Evolutionary conservation across 2,797 vertebrate species (phyloP).

Genomic region (Squalus acanthias): DNA sequence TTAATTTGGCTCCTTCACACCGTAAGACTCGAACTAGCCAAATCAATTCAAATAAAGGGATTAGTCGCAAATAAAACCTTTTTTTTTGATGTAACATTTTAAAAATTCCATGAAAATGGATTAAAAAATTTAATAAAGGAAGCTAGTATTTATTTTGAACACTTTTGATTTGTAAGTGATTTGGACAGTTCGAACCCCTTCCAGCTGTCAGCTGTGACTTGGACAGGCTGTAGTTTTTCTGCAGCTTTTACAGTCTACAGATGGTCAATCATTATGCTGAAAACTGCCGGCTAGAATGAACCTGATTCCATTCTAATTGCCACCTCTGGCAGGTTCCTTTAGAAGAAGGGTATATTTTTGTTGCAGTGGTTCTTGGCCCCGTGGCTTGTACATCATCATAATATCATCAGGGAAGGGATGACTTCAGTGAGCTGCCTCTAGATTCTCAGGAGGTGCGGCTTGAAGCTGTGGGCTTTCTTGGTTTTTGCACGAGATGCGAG

Average conservation of each 20-base stretch:
- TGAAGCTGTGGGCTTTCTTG: too few species aligned
- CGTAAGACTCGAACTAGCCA: background rate
- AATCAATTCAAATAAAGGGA: background rate
- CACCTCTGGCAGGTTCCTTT: background rate
- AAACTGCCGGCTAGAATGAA: background rate
- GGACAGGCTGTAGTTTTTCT: background rate
- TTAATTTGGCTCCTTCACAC: background rate
- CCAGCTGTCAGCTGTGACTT: background rate
- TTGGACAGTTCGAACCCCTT: background rate
- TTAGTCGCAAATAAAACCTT: background rate
- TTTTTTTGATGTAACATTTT: background rate
- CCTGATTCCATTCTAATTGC: background rate
- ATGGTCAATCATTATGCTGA: background rate
- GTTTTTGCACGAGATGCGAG: too few species aligned
- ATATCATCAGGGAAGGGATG: background rate
- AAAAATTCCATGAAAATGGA: background rate
- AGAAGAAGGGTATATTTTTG: background rate
- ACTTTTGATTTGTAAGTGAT: background rate
- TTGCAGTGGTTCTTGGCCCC: background rate
- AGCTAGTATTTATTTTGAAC: background rate
- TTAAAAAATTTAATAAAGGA: background rate
- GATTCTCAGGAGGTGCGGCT: background rate
- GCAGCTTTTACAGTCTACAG: background rate
- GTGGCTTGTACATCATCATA: background rate
- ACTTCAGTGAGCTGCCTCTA: background rate